These are phyloP conservation scores for Octomys mimax DNA, from an alignment of 2,797 vertebrate species.

Conservation along the genomic window DNA sequence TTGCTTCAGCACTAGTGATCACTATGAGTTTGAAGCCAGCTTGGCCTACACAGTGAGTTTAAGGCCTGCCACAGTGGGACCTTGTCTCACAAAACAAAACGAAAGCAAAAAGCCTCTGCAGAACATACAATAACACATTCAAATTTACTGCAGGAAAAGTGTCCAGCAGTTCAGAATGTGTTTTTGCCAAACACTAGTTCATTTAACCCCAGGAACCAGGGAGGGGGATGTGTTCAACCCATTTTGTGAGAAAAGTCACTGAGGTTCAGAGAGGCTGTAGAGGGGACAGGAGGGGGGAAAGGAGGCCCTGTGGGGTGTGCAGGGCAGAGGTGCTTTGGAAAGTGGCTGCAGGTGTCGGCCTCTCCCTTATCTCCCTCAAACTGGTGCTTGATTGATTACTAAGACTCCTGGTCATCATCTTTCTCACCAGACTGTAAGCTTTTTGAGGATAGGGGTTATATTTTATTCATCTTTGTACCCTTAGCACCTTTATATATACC, in stretches of 20 bases:
- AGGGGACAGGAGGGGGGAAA: not conserved
- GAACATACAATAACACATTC: constrained; percentile 21
- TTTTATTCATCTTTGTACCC: constrained; percentile 20
- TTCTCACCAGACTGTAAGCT: not conserved
- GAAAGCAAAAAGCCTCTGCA: not conserved
- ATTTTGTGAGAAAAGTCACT: constrained; percentile 34
- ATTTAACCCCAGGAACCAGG: constrained; percentile 30
- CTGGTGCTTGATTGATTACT: not conserved
- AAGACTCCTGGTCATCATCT: not conserved
- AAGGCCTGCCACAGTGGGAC: not conserved
- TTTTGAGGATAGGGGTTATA: not conserved
- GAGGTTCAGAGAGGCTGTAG: not conserved
- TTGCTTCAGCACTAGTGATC: not conserved
- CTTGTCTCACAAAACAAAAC: not conserved
- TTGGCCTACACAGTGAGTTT: not conserved
- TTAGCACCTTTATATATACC: not conserved
- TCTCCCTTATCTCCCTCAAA: not conserved
- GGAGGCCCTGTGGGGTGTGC: not conserved
- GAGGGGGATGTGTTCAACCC: not conserved
- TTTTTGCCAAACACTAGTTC: constrained; percentile 11
- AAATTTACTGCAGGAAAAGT: not conserved
- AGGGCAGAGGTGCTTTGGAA: not conserved
- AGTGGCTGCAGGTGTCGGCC: not conserved
- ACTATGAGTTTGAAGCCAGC: not conserved
- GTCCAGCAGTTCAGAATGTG: constrained; percentile 12